Evolutionary conservation across 2,113 vertebrate genomes (phyloP).

Genomic region (Motacilla tschutschensis): DNA sequence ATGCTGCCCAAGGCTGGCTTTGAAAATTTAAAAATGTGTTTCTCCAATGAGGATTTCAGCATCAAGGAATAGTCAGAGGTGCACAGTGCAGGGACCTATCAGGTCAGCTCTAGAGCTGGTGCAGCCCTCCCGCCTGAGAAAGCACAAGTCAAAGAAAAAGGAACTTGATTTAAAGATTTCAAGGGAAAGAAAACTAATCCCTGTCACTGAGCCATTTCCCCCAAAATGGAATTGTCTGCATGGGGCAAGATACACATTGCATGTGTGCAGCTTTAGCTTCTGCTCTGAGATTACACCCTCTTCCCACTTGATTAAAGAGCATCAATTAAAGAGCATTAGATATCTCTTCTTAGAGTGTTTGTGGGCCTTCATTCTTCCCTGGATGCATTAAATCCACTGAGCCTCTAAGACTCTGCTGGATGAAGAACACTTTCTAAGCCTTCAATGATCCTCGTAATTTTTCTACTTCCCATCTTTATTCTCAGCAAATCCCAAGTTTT

Average conservation of each 20-base stretch:
- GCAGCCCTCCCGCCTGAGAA: neutral
- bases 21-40: neutral
- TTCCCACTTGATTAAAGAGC: neutral
- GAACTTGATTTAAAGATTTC: neutral
- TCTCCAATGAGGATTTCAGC: neutral
- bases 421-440: neutral
- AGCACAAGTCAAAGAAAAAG: neutral
- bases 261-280: neutral
- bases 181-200: neutral
- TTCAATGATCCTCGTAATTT: neutral
- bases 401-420: neutral
- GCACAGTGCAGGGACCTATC: neutral
- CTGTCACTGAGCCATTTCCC: neutral
- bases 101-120: neutral
- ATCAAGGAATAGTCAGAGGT: neutral
- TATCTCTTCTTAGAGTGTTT: neutral
- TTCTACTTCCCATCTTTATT: neutral
- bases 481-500: neutral
- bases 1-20: neutral
- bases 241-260: neutral
- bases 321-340: constrained; percentile 8
- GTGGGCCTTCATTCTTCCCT: neutral
- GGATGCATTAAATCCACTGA: neutral
- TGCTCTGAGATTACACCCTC: neutral
- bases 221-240: neutral